These are phyloP conservation scores for Gymnocheta viridis DNA, from an alignment of 2,888 invertebrate genomes.

Conservation along the genomic window DNA sequence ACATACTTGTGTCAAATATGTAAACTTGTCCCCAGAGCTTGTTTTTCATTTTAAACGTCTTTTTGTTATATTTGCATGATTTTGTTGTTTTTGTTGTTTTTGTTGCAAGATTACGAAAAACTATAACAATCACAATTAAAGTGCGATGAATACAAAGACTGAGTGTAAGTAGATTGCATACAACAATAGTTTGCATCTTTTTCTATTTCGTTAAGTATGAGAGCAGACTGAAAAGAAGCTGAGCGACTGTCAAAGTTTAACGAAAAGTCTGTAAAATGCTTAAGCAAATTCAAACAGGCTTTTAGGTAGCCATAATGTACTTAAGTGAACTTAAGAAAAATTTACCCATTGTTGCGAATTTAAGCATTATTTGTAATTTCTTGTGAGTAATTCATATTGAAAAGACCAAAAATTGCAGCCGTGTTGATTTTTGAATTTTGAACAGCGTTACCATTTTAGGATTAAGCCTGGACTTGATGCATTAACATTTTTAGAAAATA, in stretches of 20 bases:
- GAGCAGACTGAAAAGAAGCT: background rate
- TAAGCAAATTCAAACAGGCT: no score
- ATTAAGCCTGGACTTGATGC: no score
- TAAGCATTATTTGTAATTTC: no score
- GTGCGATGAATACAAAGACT: background rate
- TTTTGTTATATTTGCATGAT: conserved; percentile 24
- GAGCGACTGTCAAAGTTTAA: background rate
- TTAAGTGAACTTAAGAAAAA: no score
- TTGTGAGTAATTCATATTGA: no score
- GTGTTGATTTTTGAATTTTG: no score
- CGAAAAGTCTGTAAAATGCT: background rate
- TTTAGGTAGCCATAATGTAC: no score
- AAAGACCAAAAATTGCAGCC: no score
- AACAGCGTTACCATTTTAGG: no score
- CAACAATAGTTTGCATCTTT: background rate
- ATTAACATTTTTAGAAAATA: no score
- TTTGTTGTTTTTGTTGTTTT: conserved; percentile 1
- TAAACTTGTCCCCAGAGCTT: conserved; percentile 41
- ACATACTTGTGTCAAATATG: conserved; percentile 3
- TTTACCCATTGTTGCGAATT: no score
- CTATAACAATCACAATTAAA: conserved; percentile 43
- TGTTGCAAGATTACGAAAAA: conserved; percentile 11
- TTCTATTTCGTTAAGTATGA: background rate
- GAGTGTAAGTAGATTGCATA: background rate
- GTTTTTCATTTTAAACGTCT: conserved; percentile 35